Evolutionary conservation across 2,113 vertebrate species (phyloP).

Genomic region (Aspiorhynchus laticeps): DNA sequence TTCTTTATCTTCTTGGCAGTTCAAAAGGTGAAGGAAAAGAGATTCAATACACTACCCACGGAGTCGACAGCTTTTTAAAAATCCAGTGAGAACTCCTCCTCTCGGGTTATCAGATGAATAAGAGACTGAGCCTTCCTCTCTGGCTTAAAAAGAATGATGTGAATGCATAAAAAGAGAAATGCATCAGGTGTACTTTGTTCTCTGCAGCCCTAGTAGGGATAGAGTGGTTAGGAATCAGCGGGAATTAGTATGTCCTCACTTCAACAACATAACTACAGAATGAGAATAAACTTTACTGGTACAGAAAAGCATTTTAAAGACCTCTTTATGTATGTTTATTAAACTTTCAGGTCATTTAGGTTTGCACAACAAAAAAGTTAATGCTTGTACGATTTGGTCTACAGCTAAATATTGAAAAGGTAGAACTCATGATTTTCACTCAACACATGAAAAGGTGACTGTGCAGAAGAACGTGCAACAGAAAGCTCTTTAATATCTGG

Average conservation of each 20-base stretch:
- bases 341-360: background rate
- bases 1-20: slow-evolving; percentile 44
- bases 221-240: slow-evolving; percentile 74
- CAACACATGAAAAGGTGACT: background rate
- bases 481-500: background rate
- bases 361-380: background rate
- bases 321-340: background rate
- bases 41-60: slow-evolving; percentile 15
- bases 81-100: slow-evolving; percentile 17
- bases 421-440: background rate
- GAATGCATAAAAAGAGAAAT: slow-evolving; percentile 9
- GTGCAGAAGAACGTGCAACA: background rate
- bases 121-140: slow-evolving; percentile 17
- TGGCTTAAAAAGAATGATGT: background rate
- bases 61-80: slow-evolving; percentile 34
- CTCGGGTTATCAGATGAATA: slow-evolving; percentile 38
- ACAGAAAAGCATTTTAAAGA: background rate
- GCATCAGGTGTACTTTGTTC: slow-evolving; percentile 3
- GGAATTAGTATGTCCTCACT: slow-evolving; percentile 69
- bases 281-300: background rate
- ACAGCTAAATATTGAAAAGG: background rate
- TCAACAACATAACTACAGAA: slow-evolving; percentile 55
- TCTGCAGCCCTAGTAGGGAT: background rate
- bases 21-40: slow-evolving; percentile 44
- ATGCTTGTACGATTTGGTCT: background rate